Base-by-base conservation (phyloP, 2,888 invertebrate species). In the Acholoe squamosa region DNA sequence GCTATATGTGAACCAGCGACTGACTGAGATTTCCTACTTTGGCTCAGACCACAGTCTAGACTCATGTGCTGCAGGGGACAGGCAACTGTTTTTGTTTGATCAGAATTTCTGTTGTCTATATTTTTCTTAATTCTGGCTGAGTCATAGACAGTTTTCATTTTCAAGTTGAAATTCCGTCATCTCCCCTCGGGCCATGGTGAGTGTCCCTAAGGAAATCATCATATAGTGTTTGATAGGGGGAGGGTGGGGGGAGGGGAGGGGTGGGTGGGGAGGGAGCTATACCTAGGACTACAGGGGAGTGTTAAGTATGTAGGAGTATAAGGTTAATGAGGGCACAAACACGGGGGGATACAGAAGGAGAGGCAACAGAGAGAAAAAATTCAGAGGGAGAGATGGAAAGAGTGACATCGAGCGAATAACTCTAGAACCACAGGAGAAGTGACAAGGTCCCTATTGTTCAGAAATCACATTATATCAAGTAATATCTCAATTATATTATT, bases 201-300 rank as follows among this genome's bases (percentile, higher is more conserved):
- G n/a, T n/a, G 76, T 76, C 76, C 76, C 76, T 7, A 16, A 7
- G 76, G 76, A 76, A 76, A 76, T 76, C 76, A 76, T 7, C 76
- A 76, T 76, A 76, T n/a, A 3, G 76, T 76, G 76, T 31, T 7
- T 7, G 16, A 31, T 76, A 25, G 31, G 31, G 76, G 7, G 5
- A 31, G 76, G 31, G 76, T 3, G 25, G 31, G 76, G 76, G 76
- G 28, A 25, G 31, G 1, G 31, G 28, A 3, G 76, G 25, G 76
- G 31, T 28, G 31, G 31, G 16, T 28, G 31, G 76, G 1, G 1
- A 61, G 61, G 25, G 61, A 61, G 61, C 22, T 61, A 61, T 22
- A 61, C 10, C 43, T 12, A 19, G 25, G 61, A 19, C 14, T 12
- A 19, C n/a, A 61, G 16, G 61, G 1, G 61, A 14, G 61, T n/a